These are phyloP conservation scores for Apamea sordens DNA, from an alignment of 2,888 invertebrate species.

Conservation along the genomic window DNA sequence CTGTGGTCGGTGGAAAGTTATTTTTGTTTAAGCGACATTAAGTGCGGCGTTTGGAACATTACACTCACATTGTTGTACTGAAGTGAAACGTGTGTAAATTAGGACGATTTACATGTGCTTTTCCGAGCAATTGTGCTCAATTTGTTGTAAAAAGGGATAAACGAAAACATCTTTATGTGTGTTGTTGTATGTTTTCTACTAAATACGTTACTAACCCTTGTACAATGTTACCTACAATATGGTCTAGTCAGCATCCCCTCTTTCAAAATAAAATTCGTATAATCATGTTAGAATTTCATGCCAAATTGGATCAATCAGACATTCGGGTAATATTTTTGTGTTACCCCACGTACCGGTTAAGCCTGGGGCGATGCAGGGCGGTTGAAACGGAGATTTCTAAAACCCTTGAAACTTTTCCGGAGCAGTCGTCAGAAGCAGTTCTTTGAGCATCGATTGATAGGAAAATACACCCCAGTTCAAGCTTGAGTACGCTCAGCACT, in stretches of 20 bases:
- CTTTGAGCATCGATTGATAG: conserved; percentile 30
- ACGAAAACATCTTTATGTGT: background rate
- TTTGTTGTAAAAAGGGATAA: conserved; percentile 30
- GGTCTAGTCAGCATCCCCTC: background rate
- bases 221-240: conserved; percentile 11
- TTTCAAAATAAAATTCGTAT: conserved; percentile 34
- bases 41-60: conserved; percentile 38
- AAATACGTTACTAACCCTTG: conserved; percentile 31
- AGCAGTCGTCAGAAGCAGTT: conserved; percentile 42
- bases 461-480: conserved; percentile 12
- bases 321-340: conserved; percentile 57
- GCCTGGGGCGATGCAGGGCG: conserved; percentile 45
- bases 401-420: conserved; percentile 42
- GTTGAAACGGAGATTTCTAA: conserved; percentile 24
- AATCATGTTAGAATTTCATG: conserved; percentile 41
- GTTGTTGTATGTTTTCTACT: background rate
- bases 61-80: conserved; percentile 35
- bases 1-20: conserved; percentile 44
- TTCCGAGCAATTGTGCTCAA: conserved; percentile 19
- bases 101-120: conserved; percentile 42
- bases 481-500: background rate
- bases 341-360: conserved; percentile 36
- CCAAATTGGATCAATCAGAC: conserved; percentile 50
- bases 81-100: conserved; percentile 49
- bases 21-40: conserved; percentile 54